Conservation (phyloP, 2,797 vertebrate species). For the Steatocranus sp. region DNA sequence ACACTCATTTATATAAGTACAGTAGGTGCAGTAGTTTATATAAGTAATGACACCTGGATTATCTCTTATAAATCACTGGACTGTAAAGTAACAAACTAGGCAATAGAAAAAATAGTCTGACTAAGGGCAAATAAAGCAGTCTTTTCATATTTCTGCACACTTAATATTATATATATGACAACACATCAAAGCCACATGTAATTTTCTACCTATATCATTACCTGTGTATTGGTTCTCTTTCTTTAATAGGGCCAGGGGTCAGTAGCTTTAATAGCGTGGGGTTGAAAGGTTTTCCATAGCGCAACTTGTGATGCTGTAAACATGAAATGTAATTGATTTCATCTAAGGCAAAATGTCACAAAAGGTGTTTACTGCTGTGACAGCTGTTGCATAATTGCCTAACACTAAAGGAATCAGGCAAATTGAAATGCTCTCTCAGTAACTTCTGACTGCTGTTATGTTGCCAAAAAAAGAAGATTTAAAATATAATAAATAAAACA, state of each 20-base stretch:
- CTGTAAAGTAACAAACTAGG: neutral
- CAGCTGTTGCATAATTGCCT: neutral
- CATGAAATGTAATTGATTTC: conserved; percentile 24
- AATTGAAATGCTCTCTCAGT: neutral
- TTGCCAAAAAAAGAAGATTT: neutral
- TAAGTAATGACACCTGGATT: neutral
- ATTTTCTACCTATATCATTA: neutral
- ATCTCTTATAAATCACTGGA: neutral
- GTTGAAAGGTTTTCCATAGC: neutral
- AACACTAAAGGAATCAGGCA: neutral
- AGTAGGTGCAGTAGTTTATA: neutral
- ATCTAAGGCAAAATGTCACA: conserved; percentile 24
- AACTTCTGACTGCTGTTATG: neutral
- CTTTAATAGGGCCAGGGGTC: neutral
- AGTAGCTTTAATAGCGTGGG: neutral
- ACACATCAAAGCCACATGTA: neutral
- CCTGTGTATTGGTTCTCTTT: neutral
- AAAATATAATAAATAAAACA: neutral
- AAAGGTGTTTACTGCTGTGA: neutral
- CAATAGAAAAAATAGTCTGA: neutral
- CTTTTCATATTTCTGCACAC: neutral
- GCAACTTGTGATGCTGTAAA: conserved; percentile 26
- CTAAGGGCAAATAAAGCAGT: neutral
- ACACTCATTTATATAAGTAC: neutral
- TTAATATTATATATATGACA: neutral